phyloP scores from a whole-genome alignment of 2,888 invertebrate genomes.

The Epiblema foenella region DNA sequence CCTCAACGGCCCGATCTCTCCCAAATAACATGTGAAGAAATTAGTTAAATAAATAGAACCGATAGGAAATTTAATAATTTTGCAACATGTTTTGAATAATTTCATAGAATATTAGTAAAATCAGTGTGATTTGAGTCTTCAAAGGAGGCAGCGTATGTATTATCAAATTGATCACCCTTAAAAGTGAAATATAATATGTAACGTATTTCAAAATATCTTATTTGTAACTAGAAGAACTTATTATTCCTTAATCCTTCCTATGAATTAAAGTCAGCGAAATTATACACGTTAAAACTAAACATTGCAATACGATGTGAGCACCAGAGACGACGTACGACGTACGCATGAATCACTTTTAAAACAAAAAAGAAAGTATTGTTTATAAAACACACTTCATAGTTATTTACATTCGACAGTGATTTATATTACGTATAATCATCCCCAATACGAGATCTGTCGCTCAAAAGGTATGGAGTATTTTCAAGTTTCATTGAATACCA shows the following conservation, averaged over 20 bases:
- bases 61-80: too few species aligned
- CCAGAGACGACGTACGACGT: neutral
- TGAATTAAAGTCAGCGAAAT: constrained; percentile 26
- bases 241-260: neutral
- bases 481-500: neutral
- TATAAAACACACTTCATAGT: constrained; percentile 26
- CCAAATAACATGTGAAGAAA: too few species aligned
- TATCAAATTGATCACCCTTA: too few species aligned
- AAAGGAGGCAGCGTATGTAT: too few species aligned
- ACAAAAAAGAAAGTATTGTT: constrained; percentile 22
- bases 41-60: too few species aligned
- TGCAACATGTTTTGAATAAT: too few species aligned
- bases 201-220: too few species aligned
- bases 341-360: constrained; percentile 22
- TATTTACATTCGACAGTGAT: neutral
- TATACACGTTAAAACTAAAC: constrained; percentile 12
- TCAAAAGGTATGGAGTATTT: neutral
- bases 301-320: constrained; percentile 7
- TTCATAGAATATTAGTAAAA: too few species aligned
- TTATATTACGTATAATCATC: neutral
- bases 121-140: too few species aligned
- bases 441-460: neutral
- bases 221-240: too few species aligned
- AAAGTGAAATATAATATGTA: too few species aligned
- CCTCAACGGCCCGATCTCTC: too few species aligned